These are phyloP conservation scores for Phoeniculus purpureus DNA, from an alignment of 2,797 vertebrate species.

Conservation along the genomic window DNA sequence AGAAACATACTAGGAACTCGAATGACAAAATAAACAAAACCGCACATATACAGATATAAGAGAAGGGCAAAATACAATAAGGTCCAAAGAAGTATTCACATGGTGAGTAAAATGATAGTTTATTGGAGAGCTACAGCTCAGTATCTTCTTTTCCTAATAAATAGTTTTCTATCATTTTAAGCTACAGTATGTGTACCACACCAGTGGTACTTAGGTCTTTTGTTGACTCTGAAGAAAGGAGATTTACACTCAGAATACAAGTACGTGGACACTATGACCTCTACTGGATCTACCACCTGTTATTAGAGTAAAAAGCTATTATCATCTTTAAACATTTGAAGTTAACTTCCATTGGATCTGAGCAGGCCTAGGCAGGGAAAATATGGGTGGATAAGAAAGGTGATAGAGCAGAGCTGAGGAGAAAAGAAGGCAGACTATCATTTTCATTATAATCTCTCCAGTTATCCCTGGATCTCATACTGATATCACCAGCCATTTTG, in stretches of 20 bases:
- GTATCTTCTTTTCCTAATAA: neutral
- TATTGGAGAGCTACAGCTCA: neutral
- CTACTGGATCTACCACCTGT: neutral
- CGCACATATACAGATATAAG: neutral
- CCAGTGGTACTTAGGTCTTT: neutral
- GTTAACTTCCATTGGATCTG: neutral
- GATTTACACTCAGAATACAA: neutral
- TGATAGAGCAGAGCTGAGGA: neutral
- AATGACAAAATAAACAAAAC: neutral
- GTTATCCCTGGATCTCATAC: constrained; percentile 15
- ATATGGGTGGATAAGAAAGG: neutral
- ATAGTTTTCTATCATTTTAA: neutral
- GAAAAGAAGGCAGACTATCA: neutral
- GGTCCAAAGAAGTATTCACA: neutral
- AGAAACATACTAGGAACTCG: neutral
- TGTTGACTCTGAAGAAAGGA: neutral
- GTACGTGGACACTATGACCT: neutral
- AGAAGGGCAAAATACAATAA: neutral
- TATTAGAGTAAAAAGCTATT: neutral
- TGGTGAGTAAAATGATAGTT: neutral
- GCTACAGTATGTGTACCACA: neutral
- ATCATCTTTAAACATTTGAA: neutral
- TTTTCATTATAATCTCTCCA: constrained; percentile 1
- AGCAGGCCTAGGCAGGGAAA: constrained; percentile 19
- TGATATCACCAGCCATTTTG: constrained; percentile 24